These are phyloP conservation scores for Pocota personata DNA, from an alignment of 2,888 invertebrate species.

Conservation along the genomic window DNA sequence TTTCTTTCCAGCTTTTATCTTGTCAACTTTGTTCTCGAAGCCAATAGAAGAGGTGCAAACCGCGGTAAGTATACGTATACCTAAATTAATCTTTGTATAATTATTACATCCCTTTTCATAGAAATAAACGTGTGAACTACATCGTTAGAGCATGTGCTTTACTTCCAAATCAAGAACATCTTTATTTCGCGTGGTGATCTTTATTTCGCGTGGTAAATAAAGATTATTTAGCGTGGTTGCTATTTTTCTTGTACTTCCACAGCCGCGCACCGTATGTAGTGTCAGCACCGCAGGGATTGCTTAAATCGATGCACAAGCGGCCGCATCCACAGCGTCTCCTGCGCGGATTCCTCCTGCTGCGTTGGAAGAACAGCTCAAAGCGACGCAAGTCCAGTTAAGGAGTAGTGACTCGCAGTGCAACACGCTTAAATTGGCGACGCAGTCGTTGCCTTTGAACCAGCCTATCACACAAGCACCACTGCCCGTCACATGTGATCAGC, in stretches of 20 bases:
- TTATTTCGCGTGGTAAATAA: neutral
- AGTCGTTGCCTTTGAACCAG: neutral
- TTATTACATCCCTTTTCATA: neutral
- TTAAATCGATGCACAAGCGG: neutral
- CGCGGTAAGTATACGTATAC: neutral
- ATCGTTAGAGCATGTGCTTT: neutral
- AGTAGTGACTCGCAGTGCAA: conserved; percentile 14
- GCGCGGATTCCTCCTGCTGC: neutral
- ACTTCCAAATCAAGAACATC: neutral
- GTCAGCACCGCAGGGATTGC: neutral
- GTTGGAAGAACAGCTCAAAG: conserved; percentile 32
- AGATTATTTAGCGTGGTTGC: neutral
- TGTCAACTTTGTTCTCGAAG: neutral
- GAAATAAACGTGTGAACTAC: neutral
- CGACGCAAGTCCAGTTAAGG: conserved; percentile 17
- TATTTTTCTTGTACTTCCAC: neutral
- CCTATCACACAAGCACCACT: too few relatives aligned
- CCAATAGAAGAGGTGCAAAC: conserved; percentile 17
- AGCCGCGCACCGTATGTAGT: conserved; percentile 2
- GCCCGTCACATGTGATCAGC: too few relatives aligned
- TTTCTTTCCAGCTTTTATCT: neutral
- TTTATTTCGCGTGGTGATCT: neutral
- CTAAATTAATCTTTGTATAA: neutral
- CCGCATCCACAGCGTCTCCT: neutral
- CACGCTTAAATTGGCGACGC: conserved; percentile 6